A percentile compares a stretch with the other conserved stretches of the same genome.
These are phyloP conservation scores for Neelides sp. DNA, from an alignment of 1,140 invertebrate species.

Conservation along the genomic window DNA sequence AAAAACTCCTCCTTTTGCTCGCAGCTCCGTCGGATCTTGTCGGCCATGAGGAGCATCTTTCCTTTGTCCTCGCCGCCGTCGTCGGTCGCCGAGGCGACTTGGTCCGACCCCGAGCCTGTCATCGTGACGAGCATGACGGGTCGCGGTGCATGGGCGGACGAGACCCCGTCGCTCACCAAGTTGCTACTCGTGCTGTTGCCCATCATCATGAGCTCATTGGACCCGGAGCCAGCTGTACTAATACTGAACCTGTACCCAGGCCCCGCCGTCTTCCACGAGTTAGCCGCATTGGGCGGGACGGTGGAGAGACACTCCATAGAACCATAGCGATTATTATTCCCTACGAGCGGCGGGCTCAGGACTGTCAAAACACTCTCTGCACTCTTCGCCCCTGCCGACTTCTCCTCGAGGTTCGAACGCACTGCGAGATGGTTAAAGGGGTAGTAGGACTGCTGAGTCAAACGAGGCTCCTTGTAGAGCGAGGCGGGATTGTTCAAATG, in stretches of 20 bases:
- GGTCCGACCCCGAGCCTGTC: conserved; percentile 6
- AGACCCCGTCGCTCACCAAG: conserved; percentile 9
- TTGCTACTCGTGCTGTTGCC: conserved; percentile 11
- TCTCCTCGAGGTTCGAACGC: conserved; percentile 19
- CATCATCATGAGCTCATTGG: conserved; percentile 4
- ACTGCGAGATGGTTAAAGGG: conserved; percentile 24
- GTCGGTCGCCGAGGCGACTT: background rate
- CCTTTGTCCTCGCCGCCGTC: conserved; percentile 22
- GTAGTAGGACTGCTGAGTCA: conserved; percentile 22
- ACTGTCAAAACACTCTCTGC: conserved; percentile 23
- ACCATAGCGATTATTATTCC: conserved; percentile 16
- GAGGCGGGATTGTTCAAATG: conserved; percentile 5
- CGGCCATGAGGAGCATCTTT: conserved; percentile 23
- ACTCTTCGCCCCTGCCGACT: conserved; percentile 22
- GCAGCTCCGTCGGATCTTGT: conserved; percentile 59
- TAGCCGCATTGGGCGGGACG: background rate
- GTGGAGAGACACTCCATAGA: conserved; percentile 26
- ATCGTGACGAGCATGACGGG: conserved; percentile 26
- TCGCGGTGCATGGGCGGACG: conserved; percentile 4
- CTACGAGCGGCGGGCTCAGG: background rate
- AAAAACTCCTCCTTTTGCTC: conserved; percentile 80
- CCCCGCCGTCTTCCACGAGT: conserved; percentile 19
- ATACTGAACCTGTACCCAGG: conserved; percentile 30
- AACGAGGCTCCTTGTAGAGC: background rate
- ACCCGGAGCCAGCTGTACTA: conserved; percentile 21